A percentile compares a stretch with the other conserved stretches of the same genome.
Conservation (phyloP, 2,797 vertebrate genomes). For the Lateolabrax maculatus region DNA sequence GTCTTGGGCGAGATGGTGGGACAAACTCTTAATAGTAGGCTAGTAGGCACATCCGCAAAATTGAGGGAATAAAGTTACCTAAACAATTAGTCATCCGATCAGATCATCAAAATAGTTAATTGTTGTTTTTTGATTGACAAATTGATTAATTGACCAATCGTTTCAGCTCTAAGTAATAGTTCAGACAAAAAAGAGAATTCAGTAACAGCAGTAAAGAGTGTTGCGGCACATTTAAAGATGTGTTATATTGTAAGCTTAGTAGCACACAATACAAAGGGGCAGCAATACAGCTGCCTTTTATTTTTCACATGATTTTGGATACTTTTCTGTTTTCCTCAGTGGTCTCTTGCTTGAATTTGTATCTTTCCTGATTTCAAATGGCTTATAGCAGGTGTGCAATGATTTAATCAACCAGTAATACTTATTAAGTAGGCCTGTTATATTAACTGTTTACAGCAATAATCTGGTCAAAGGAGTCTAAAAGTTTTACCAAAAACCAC, state of each 20-base stretch:
- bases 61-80: too few species aligned
- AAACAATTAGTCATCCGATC: background rate
- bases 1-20: too few species aligned
- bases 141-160: too few species aligned
- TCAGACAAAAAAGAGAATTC: background rate
- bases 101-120: too few species aligned
- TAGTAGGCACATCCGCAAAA: background rate
- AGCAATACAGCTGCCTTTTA: background rate
- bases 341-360: background rate
- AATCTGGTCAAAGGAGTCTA: constrained; percentile 5
- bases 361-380: background rate
- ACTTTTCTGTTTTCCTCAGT: background rate
- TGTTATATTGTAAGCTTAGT: background rate
- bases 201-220: background rate
- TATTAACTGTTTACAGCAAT: constrained; percentile 19
- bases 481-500: constrained; percentile 30
- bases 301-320: background rate
- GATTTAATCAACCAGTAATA: background rate
- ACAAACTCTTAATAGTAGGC: background rate
- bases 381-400: background rate
- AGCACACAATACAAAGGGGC: background rate
- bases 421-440: background rate
- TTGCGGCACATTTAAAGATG: background rate
- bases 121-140: too few species aligned
- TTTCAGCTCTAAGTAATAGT: background rate